Conservation (phyloP, 2,888 invertebrate species). For the Eupithecia exiguata region DNA sequence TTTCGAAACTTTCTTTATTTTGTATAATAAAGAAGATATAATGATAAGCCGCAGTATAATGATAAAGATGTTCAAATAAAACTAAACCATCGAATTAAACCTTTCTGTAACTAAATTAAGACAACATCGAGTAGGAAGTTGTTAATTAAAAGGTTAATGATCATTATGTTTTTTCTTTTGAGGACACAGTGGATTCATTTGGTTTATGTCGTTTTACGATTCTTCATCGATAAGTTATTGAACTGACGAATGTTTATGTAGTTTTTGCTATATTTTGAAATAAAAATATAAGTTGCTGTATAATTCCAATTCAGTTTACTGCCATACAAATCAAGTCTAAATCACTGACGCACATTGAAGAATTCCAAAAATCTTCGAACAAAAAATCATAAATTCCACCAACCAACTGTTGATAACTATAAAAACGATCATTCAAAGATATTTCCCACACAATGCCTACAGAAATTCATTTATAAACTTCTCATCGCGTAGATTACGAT, state of each 20-base stretch:
- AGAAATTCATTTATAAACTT: constrained; percentile 31
- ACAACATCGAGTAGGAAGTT: not conserved
- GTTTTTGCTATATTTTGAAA: not conserved
- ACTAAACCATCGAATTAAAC: constrained; percentile 11
- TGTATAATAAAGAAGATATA: not conserved
- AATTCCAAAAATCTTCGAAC: constrained; percentile 34
- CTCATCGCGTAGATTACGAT: constrained; percentile 31
- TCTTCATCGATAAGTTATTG: not conserved
- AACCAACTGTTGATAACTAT: constrained; percentile 27
- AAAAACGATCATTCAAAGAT: constrained; percentile 24
- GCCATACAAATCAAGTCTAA: constrained; percentile 33
- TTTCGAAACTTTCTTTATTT: not conserved
- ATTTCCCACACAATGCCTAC: constrained; percentile 34
- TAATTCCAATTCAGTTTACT: constrained; percentile 22
- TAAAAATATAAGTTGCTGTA: not conserved
- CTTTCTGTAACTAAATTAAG: constrained; percentile 28
- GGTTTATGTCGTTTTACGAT: not conserved
- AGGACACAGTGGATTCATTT: no score
- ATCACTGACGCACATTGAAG: constrained; percentile 25
- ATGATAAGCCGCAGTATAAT: constrained; percentile 12
- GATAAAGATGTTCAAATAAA: constrained; percentile 25
- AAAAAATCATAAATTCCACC: constrained; percentile 18
- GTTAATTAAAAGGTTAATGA: no score
- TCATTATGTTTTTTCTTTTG: no score
- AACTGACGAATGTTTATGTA: not conserved